A percentile compares a stretch with the other conserved stretches of the same genome.
Conservation (phyloP, 2,797 vertebrate genomes). For the Alfaro cultratus region DNA sequence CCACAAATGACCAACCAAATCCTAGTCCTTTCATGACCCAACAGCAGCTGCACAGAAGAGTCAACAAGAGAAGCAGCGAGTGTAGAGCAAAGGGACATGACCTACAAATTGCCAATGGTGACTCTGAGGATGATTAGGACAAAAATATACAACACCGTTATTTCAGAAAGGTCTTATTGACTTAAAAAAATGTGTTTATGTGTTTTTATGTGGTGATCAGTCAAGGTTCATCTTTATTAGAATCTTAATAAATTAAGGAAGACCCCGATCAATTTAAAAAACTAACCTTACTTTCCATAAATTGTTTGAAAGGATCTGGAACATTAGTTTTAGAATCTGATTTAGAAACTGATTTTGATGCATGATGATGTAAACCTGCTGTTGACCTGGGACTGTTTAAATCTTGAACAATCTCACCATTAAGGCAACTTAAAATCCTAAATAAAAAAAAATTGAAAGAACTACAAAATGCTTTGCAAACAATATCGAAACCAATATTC, state of each 20-base stretch:
- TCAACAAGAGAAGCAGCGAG: neutral
- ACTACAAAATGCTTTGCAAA: neutral
- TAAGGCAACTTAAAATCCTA: neutral
- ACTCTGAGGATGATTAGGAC: neutral
- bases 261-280: neutral
- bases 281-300: neutral
- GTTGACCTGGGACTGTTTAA: neutral
- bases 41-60: rapidly evolving
- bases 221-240: neutral
- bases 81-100: neutral
- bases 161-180: neutral
- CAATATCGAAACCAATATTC: neutral
- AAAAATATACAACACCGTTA: neutral
- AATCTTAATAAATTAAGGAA: neutral
- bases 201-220: neutral
- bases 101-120: neutral
- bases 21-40: neutral
- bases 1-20: neutral
- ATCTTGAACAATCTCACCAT: neutral
- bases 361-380: neutral
- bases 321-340: neutral
- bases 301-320: neutral
- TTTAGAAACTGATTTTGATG: neutral
- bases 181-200: neutral
- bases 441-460: neutral